Evolutionary conservation across 2,797 vertebrate genomes (phyloP).

Genomic region (Petrocephalus sullivani): DNA sequence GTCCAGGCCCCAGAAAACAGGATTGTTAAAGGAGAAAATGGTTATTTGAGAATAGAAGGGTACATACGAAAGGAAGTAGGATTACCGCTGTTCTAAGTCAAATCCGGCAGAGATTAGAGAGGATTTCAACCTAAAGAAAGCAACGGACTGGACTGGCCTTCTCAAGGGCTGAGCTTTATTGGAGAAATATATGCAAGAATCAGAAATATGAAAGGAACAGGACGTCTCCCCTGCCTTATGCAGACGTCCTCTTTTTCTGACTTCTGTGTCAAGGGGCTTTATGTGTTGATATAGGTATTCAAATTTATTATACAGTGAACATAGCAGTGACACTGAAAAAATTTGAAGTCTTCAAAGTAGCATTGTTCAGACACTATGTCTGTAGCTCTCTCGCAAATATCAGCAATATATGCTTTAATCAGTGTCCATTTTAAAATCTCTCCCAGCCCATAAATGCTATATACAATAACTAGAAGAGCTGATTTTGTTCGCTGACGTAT

Average conservation of each 20-base stretch:
- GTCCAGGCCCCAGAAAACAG: background rate
- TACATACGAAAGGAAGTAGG: constrained; percentile 7
- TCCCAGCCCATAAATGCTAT: background rate
- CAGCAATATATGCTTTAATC: background rate
- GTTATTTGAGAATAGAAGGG: constrained; percentile 10
- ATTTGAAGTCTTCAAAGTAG: background rate
- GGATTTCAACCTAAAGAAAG: constrained; percentile 6
- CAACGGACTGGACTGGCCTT: background rate
- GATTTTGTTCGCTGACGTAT: background rate
- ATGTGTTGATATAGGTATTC: background rate
- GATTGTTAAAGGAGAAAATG: background rate
- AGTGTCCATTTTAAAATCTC: background rate
- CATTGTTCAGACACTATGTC: background rate
- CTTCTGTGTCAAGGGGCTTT: background rate
- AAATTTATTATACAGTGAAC: background rate
- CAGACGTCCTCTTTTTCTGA: background rate
- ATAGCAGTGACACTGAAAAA: background rate
- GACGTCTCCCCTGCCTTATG: background rate
- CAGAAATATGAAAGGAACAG: background rate
- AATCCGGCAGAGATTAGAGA: constrained; percentile 13
- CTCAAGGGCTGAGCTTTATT: background rate
- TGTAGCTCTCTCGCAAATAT: background rate
- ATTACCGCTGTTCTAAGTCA: constrained; percentile 12
- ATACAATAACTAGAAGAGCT: background rate
- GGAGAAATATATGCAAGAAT: background rate